Evolutionary conservation across 2,113 vertebrate species (phyloP), one percentile per base, ranked within the genome.

Genomic region (Sardina pilchardus): DNA sequence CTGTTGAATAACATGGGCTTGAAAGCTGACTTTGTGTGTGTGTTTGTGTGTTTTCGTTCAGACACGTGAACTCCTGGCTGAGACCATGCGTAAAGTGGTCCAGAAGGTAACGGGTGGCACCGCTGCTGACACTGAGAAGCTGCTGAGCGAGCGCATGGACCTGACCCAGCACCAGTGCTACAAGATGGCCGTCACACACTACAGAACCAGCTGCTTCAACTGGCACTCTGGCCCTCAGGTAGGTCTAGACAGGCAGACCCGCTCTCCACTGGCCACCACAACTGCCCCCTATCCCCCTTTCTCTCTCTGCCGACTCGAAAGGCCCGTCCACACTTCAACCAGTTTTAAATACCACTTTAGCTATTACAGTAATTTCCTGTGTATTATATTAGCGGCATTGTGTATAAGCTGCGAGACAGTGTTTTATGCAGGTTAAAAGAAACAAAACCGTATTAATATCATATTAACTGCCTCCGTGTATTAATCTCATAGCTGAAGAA

Each of bases 151-250:
- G 2, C 93, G 91, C 44, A 2, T 91, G 17, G 92, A 90, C 0
- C 95, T 99, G 88, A 93, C 90, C 0, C 93, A 95, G 84, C 92
- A 97, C 0, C 80, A 88, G 26, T 99, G 98, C 90, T 98, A 99
- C 93, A 91, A 92, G 88, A 84, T 88, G 0, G 93, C 95, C 0
- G 91, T 94, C 45, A 89, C 90, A 0, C 93, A 97, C 94, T 99
- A 96, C 95, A 98, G 95, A 90, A 82, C 88, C 6, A 94, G 2
- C 88, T 99, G 98, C 92, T 99, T 98, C 95, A 97, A 99, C 95
- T 99, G 98, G 98, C 96, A 98, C 89, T 93, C 93, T 91, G 17
- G 6, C 36, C 43, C 14, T 5, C 7, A 36, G 50, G 14, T 82
- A 56, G 30, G 43, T 1, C 42, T 82, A 42, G 30, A 39, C 3